phyloP scores from a whole-genome alignment of 2,113 vertebrate species.

The Channa argus region DNA sequence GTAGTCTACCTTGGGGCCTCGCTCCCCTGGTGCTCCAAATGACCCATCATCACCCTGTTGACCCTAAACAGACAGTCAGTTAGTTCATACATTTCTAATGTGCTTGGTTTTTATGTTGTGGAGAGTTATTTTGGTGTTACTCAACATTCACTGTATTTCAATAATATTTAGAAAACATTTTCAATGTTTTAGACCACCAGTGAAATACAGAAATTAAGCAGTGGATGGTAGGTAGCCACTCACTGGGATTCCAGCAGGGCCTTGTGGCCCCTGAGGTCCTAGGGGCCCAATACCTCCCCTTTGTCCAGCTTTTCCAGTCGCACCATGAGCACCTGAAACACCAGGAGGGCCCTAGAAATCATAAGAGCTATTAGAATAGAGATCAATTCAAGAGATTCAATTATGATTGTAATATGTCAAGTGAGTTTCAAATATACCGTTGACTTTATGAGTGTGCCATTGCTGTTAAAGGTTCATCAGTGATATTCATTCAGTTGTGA shows the following conservation, averaged over 20 bases:
- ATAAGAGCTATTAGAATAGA: neutral
- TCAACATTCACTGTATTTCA: neutral
- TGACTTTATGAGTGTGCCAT: neutral
- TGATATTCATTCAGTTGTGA: neutral
- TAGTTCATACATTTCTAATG: neutral
- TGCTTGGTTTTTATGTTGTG: neutral
- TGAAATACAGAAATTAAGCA: conserved; percentile 8
- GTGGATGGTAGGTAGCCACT: conserved; percentile 73
- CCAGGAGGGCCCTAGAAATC: conserved; percentile 84
- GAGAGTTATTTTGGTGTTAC: neutral
- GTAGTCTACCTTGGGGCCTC: conserved; percentile 85
- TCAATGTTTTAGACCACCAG: neutral
- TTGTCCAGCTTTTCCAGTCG: conserved; percentile 82
- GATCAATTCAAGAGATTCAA: neutral
- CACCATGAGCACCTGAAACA: conserved; percentile 75
- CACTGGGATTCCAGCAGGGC: conserved; percentile 85
- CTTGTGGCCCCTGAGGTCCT: conserved; percentile 80
- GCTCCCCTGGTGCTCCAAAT: conserved; percentile 80
- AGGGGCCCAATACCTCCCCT: conserved; percentile 79
- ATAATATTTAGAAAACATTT: neutral
- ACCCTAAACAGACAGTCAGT: conserved; percentile 76
- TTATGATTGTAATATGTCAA: too few species aligned
- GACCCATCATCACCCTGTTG: conserved; percentile 76
- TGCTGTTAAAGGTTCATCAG: neutral
- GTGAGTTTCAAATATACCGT: too few species aligned